These are phyloP conservation scores for Yoshiicerus persimilis DNA, from an alignment of 1,140 invertebrate species.

Conservation along the genomic window DNA sequence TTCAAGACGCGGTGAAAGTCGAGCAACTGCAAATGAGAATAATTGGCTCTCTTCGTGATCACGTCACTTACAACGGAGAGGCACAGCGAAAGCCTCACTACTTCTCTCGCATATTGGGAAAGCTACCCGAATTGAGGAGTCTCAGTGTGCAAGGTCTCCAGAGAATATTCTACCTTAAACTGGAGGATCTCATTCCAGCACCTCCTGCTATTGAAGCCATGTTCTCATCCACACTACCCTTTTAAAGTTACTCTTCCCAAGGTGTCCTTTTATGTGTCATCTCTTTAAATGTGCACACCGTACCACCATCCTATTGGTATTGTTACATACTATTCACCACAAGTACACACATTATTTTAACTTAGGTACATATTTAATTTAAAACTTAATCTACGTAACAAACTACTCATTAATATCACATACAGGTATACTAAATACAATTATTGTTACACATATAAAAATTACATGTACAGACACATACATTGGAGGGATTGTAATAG, in stretches of 20 bases:
- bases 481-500: background rate
- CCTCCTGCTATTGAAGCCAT: constrained; percentile 91
- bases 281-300: background rate
- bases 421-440: background rate
- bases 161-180: constrained; percentile 89
- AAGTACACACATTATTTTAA: background rate
- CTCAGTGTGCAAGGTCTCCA: constrained; percentile 90
- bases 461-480: background rate
- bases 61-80: constrained; percentile 89
- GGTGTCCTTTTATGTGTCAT: background rate
- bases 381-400: background rate
- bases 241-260: constrained; percentile 61
- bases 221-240: constrained; percentile 90
- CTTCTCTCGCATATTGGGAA: constrained; percentile 85
- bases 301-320: background rate
- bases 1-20: constrained; percentile 86
- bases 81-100: constrained; percentile 86
- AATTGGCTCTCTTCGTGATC: constrained; percentile 86
- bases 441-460: background rate
- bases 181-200: constrained; percentile 87
- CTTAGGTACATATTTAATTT: background rate
- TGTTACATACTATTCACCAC: background rate
- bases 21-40: constrained; percentile 95
- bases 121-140: constrained; percentile 82
- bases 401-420: background rate